Percentiles rank a stretch among this genome's conserved stretches.
Evolutionary conservation across 2,888 invertebrate species (phyloP).

Genomic region (Melolontha melolontha): DNA sequence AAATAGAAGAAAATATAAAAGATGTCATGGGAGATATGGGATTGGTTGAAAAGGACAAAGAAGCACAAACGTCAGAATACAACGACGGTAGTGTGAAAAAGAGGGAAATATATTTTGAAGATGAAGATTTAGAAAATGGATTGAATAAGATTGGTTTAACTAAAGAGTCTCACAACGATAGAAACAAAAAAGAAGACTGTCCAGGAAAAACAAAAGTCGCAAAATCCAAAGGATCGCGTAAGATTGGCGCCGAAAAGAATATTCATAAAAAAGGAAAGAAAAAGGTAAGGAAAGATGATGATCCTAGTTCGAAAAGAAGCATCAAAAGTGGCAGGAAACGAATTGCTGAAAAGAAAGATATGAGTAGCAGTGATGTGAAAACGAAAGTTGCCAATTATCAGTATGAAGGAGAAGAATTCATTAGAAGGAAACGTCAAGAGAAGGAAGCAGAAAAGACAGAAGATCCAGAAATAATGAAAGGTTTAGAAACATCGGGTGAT

Average conservation of each 20-base stretch:
- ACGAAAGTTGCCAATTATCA: constrained; percentile 49
- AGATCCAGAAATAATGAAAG: constrained; percentile 51
- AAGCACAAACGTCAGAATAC: constrained; percentile 20
- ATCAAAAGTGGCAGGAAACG: constrained; percentile 13
- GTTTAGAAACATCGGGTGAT: constrained; percentile 54
- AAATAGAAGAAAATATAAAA: constrained; percentile 52
- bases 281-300: constrained; percentile 37
- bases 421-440: constrained; percentile 47
- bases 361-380: constrained; percentile 11
- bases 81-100: constrained; percentile 31
- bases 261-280: constrained; percentile 37
- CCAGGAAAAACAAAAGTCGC: constrained; percentile 41
- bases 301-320: constrained; percentile 21
- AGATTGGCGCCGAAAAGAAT: constrained; percentile 34
- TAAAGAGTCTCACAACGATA: constrained; percentile 48
- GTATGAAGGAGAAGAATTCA: constrained; percentile 50
- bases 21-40: constrained; percentile 53
- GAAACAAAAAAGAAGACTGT: constrained; percentile 49
- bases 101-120: constrained; percentile 49
- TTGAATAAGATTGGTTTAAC: constrained; percentile 51
- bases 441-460: constrained; percentile 42
- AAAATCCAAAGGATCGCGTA: constrained; percentile 41
- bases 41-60: constrained; percentile 48
- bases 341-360: constrained; percentile 33
- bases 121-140: constrained; percentile 53